A percentile compares a stretch with the other conserved stretches of the same genome.
phyloP scores from a whole-genome alignment of 2,113 vertebrate genomes.

The Irena cyanogastra region DNA sequence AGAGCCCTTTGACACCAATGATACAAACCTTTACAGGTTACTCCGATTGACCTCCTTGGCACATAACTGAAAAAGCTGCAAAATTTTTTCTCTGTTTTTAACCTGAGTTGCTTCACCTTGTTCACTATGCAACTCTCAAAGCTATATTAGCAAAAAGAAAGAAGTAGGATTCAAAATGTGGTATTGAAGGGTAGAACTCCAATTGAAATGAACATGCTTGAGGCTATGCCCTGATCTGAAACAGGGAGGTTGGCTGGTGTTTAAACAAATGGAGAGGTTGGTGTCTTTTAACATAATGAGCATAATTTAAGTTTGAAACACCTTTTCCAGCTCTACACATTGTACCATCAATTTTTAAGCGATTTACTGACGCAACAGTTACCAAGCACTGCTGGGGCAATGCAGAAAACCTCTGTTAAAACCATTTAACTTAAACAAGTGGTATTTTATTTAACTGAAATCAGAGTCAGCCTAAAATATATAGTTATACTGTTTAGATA shows the following conservation, averaged over 20 bases:
- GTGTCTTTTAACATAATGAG: background rate
- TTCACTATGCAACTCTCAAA: background rate
- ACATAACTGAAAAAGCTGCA: background rate
- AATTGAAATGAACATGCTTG: background rate
- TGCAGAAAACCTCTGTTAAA: background rate
- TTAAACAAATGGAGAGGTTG: background rate
- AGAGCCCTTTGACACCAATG: background rate
- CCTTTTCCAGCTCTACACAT: background rate
- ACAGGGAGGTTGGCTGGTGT: background rate
- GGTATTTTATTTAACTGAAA: background rate
- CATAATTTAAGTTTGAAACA: background rate
- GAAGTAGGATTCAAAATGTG: background rate
- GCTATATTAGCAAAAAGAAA: background rate
- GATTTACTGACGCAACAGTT: background rate
- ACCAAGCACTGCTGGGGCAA: background rate
- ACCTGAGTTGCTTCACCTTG: background rate
- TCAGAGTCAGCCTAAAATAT: background rate
- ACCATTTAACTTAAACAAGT: background rate
- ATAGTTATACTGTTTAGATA: background rate
- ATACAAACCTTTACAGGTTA: background rate
- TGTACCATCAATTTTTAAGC: background rate
- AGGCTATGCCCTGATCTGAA: background rate
- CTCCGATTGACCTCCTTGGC: background rate
- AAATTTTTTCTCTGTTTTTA: background rate
- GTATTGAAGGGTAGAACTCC: background rate